Evolutionary conservation across 1,140 invertebrate species (phyloP).

Genomic region (Lepidurus arcticus): DNA sequence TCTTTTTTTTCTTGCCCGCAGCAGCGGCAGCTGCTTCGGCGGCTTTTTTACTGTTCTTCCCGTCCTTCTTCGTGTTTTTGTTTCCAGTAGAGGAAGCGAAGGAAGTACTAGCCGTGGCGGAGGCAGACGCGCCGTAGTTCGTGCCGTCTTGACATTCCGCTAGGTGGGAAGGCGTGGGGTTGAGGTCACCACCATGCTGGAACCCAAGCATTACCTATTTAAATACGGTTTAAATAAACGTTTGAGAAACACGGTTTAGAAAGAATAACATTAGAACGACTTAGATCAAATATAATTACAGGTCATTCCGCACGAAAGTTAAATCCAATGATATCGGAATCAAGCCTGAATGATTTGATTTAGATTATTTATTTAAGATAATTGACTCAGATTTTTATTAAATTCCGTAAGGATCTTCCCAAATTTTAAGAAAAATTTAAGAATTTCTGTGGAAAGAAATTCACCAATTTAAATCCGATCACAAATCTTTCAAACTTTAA

Average conservation of each 20-base stretch:
- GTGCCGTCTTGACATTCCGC: constrained; percentile 8
- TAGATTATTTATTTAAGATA: too few species aligned
- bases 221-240: not conserved
- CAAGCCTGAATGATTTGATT: not conserved
- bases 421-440: too few species aligned
- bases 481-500: too few species aligned
- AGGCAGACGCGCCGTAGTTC: constrained; percentile 29
- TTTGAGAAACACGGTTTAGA: too few species aligned
- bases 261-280: too few species aligned
- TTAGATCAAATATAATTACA: too few species aligned
- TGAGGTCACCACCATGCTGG: constrained; percentile 38
- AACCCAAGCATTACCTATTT: constrained; percentile 58
- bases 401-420: too few species aligned
- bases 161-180: constrained; percentile 34
- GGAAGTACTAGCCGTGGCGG: constrained; percentile 25
- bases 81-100: constrained; percentile 25
- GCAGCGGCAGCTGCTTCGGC: constrained; percentile 80
- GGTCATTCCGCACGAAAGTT: not conserved
- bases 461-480: too few species aligned
- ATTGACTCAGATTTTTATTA: too few species aligned
- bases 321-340: not conserved
- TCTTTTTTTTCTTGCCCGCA: constrained; percentile 89
- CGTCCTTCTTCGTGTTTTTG: constrained; percentile 53
- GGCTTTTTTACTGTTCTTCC: constrained; percentile 70
- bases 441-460: too few species aligned